Conservation (phyloP, 2,113 vertebrate species). For the Gymnorhina tibicen region DNA sequence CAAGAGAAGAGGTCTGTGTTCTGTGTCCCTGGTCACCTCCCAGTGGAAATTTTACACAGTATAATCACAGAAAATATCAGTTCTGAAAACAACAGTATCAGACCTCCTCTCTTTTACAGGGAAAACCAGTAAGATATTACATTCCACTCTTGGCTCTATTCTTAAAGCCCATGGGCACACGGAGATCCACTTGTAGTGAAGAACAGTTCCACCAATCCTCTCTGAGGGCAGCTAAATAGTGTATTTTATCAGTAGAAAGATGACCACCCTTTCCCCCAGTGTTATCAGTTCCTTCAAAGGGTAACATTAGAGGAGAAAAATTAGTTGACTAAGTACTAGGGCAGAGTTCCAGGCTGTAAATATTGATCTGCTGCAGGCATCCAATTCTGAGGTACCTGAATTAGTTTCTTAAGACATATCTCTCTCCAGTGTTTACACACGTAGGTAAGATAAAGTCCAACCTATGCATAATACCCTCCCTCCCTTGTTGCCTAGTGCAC, state of each 20-base stretch:
- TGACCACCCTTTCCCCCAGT: background rate
- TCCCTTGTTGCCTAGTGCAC: background rate
- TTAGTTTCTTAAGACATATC: background rate
- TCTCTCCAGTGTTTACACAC: background rate
- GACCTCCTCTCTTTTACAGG: background rate
- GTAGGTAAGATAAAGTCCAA: background rate
- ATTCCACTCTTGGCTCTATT: background rate
- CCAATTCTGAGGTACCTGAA: background rate
- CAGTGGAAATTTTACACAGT: background rate
- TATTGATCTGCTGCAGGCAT: background rate
- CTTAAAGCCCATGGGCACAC: background rate
- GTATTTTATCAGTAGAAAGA: background rate
- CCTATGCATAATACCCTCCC: background rate
- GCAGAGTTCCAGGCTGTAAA: background rate
- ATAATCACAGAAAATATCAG: background rate
- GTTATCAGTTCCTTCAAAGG: background rate
- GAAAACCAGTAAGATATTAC: background rate
- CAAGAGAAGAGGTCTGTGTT: background rate
- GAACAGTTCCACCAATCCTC: background rate
- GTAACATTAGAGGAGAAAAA: background rate
- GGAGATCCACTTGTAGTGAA: background rate
- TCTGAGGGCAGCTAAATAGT: background rate
- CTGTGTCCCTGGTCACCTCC: background rate
- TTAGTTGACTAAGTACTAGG: background rate
- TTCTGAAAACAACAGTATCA: background rate